Conservation (phyloP, 2,888 invertebrate species). For the Hecatera dysodea region DNA sequence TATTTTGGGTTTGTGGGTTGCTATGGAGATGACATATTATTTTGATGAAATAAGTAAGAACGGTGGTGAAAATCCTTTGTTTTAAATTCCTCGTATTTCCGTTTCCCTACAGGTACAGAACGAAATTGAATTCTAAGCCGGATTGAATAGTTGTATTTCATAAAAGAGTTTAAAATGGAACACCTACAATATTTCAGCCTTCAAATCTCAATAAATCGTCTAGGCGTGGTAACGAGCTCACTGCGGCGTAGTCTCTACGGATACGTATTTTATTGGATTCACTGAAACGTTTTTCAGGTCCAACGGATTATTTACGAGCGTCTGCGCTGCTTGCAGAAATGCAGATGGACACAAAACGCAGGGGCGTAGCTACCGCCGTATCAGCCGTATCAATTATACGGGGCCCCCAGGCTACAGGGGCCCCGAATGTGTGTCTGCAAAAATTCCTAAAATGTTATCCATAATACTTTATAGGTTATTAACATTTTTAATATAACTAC, state of each 20-base stretch:
- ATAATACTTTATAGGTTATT: too few species aligned
- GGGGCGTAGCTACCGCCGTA: too few species aligned
- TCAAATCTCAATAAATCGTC: slow-evolving; percentile 91
- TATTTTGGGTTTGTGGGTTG: slow-evolving; percentile 4
- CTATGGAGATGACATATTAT: slow-evolving; percentile 12
- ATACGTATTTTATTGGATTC: slow-evolving; percentile 91
- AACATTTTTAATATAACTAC: too few species aligned
- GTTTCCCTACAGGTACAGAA: slow-evolving; percentile 8
- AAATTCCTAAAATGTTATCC: too few species aligned
- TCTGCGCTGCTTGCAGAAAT: slow-evolving; percentile 89
- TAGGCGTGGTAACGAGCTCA: slow-evolving; percentile 90
- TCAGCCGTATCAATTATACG: too few species aligned
- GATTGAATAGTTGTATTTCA: slow-evolving; percentile 79
- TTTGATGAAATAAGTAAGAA: slow-evolving; percentile 10
- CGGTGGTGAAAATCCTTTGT: slow-evolving; percentile 2
- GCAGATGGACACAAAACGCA: slow-evolving; percentile 85
- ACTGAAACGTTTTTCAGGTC: slow-evolving; percentile 91
- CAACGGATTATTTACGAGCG: slow-evolving; percentile 90
- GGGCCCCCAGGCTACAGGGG: too few species aligned
- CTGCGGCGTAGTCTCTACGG: slow-evolving; percentile 90
- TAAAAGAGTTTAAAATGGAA: slow-evolving; percentile 88
- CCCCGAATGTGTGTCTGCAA: too few species aligned
- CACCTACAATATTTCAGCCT: slow-evolving; percentile 90
- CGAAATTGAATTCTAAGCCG: slow-evolving; percentile 63
- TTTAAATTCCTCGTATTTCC: slow-evolving; percentile 10